Base-by-base conservation (phyloP, 2,113 vertebrate species). In the Sorex araneus region DNA sequence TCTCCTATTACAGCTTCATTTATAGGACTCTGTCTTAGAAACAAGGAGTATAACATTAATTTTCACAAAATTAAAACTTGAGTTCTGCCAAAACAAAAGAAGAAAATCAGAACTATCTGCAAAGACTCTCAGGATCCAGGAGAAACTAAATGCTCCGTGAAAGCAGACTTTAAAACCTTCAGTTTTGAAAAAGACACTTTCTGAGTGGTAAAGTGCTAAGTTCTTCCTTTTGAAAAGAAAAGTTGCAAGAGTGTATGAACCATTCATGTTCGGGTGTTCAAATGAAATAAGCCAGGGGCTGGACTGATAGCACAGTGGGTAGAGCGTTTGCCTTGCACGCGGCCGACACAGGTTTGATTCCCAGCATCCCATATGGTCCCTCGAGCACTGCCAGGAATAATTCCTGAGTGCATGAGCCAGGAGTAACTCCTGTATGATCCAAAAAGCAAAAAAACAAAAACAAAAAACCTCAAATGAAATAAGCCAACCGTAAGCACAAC, bases 151-250 rank as follows among this genome's bases (percentile, higher is more conserved):
- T 92, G 34, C 94, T 90, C 70, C 80, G 81, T 90, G 57, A 93
- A 94, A 93, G 43, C 54, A 63, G 64, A 80, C 69, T 93, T 94
- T 69, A 94, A 96, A 75, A 40, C 21, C 69, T 84, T 93, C 91
- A 32, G 13, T 92, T 92, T 96, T 89, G 69, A 79, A 92, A 95
- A 95, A 78, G 54, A 86, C 86, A 45, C 57, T 94, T 95, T 94
- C 77, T 50, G n/a, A 96, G 57, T 87, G 76, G 47, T 75, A 76
- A 93, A 70, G 30, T 73, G 77, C 84, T 94, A 94, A 95, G 86
- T 93, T 79, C 93, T 95, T 94, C 87, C 75, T 54, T 86, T 85
- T 86, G 75, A 75, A 91, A 93, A 66, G 88, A 86, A 84, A 92
- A 95, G 80, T 64, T 60, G 71, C 8, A 71, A 36, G 87, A 84